Evolutionary conservation across 2,888 invertebrate genomes (phyloP), one percentile per base, ranked within the genome.

Genomic region (Troides helena): DNA sequence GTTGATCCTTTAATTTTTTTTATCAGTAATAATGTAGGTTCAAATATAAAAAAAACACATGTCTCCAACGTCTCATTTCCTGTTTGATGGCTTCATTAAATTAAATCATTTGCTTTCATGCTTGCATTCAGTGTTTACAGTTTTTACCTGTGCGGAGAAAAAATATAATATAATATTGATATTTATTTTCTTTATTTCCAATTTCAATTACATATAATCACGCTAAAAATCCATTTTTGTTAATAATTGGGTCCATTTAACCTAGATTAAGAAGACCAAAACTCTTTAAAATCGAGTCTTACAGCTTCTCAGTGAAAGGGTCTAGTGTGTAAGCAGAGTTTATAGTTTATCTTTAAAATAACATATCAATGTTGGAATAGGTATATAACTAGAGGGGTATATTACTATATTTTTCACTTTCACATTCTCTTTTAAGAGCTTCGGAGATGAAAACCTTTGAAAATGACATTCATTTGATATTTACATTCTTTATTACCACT

Each of bases 71-170:
- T 78, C 78, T 77, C 75, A 81, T 81, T 83, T 81, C 81, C 81
- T 76, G 65, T 65, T 60, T 78, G 79, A 85, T 84, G 75, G 72
- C 82, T 84, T 84, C 83, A 86, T 88, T 84, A 82, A 80, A 36
- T 59, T 12, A 67, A 58, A 62, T 39, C 21, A 58, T 53, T 60
- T 21, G 23, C 62, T 57, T 21, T 46, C 67, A 67, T 21, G 23
- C 62, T 57, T 21, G 46, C 67, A 67, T 43, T 57, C 62, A 12
- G 58, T 67, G 30, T 39, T 14, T 53, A n/a, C 2, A n/a, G 18
- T 53, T 53, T 53, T 46, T 14, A 46, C 14, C 12, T n/a, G 18
- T 6, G 6, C 18, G n/a, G n/a, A 53, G 17, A 18, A 17, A 50
- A 18, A 18, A 18, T 53, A n/a, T n/a, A 18, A 18, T 53, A n/a